Percentiles rank a stretch among this genome's conserved stretches.
These are phyloP conservation scores for Synodontis membranacea DNA, from an alignment of 2,113 vertebrate genomes.

Conservation along the genomic window DNA sequence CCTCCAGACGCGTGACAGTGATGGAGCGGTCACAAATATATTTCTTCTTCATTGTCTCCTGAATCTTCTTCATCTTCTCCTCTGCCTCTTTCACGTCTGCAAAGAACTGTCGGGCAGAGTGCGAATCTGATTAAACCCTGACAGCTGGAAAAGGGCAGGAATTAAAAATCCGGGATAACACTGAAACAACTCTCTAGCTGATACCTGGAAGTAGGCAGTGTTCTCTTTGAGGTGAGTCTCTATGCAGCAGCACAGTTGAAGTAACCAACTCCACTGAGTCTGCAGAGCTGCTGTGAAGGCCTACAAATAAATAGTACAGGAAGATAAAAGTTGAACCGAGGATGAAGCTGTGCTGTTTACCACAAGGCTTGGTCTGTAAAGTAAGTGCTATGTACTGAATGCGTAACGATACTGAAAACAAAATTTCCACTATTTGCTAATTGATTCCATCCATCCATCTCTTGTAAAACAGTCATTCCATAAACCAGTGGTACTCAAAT, in stretches of 20 bases:
- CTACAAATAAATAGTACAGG: conserved; percentile 62
- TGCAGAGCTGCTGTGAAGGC: conserved; percentile 89
- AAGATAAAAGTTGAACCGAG: neutral
- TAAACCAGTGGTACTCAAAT: neutral
- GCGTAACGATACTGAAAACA: neutral
- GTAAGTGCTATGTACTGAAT: neutral
- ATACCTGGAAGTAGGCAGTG: conserved; percentile 87
- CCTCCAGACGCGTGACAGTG: conserved; percentile 86
- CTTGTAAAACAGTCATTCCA: neutral
- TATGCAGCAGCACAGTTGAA: conserved; percentile 92
- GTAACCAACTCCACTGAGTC: conserved; percentile 97
- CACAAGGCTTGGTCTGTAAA: neutral
- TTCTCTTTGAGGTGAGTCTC: conserved; percentile 94
- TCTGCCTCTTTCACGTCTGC: conserved; percentile 83
- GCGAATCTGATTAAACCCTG: neutral
- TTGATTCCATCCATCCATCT: neutral
- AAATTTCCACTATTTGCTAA: neutral
- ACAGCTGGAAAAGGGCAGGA: neutral
- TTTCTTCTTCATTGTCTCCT: conserved; percentile 84
- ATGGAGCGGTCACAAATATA: conserved; percentile 84
- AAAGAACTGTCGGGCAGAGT: conserved; percentile 75
- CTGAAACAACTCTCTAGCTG: neutral
- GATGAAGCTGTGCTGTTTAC: neutral
- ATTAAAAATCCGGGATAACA: neutral
- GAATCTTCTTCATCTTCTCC: conserved; percentile 81